Base-by-base conservation (phyloP, 2,888 invertebrate species). In the Tachina lurida region DNA sequence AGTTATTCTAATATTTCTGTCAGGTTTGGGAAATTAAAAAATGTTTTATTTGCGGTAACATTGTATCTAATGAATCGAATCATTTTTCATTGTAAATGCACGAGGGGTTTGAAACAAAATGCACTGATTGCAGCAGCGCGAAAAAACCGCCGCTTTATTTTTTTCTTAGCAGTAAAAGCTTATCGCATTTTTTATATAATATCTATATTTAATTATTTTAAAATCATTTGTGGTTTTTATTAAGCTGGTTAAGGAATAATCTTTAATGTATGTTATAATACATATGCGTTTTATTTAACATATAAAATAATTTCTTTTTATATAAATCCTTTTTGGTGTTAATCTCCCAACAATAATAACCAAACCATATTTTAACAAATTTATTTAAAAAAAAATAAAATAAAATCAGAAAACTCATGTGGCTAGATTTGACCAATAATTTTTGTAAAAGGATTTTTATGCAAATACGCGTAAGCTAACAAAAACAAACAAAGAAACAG, bases 351-450 rank as follows among this genome's bases (percentile, higher is more conserved):
- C 15, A 78, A 70, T 52, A 49, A 52, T 52, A 49, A 22, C 41
- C n/a, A 76, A 76, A 75, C 22, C 43, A 60, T 58, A 58, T 52
- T 41, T 74, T 63, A 54, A 45, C 60, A 77, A 41, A 41, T 76
- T 56, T 62, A 22, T 63, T 31, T 17, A 19, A 17, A 56, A 41
- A 63, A 41, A 74, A 31, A 10, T 41, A 19, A 31, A 31, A 31
- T 31, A 31, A 3, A 31, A 31, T 0, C 7, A 31, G 0, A 31
- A 31, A 31, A 31, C 31, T 31, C n/a, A 13, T 77, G 67, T 58
- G 77, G 43, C 60, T 52, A 52, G 19, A 17, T 68, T 7, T 45
- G 17, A 63, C 78, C 70, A 70, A 62, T 49, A 68, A 78, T 70
- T 70, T 62, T 70, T 62, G 41, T 43, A 60, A 70, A 62, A 43